Evolutionary conservation across 2,888 invertebrate species (phyloP), one percentile per base, ranked within the genome.

Genomic region (Sycophila texana): DNA sequence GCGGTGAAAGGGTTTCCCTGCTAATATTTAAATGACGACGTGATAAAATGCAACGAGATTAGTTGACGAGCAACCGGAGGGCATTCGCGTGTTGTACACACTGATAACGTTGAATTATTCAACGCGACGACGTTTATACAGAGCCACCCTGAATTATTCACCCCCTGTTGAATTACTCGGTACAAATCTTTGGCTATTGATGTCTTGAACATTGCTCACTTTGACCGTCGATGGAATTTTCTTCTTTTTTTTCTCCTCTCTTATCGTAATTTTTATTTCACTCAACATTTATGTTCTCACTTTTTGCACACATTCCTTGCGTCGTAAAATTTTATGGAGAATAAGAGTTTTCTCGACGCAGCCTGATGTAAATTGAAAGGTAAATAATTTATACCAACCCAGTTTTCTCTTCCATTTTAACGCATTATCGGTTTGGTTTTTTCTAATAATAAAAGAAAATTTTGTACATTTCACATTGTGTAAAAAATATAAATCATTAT

Each of bases 81-180:
- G 67, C 60, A n/a, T 14, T 72, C 26, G 51, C 16, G 77, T 22
- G 57, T 49, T 10, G 16, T 72, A 22, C 3, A 26, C 57, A 66
- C 65, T 66, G 58, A 77, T 73, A 77, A 77, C 73, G 57, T 72
- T 77, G 49, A 77, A 77, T 77, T 73, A 77, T 77, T 77, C 53
- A 77, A 30, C 67, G 72, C 22, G 60, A 67, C 60, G 39, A 26
- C 67, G 53, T 66, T 67, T 53, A n/a, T n/a, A 73, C 72, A 22
- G 26, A 39, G 49, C 51, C 53, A 60, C 39, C 58, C 14, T 67
- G 60, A 70, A 76, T 76, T 76, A 63, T 70, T 76, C 68, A 76
- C 16, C 63, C n/a, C 7, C n/a, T 20, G 58, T 39, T 65, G 63
- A 72, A 77, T 72, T 47, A 57, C 47, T 71, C 63, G 14, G 39